Evolutionary conservation across 2,888 invertebrate species (phyloP).

Genomic region (Pristionchus arcanus): DNA sequence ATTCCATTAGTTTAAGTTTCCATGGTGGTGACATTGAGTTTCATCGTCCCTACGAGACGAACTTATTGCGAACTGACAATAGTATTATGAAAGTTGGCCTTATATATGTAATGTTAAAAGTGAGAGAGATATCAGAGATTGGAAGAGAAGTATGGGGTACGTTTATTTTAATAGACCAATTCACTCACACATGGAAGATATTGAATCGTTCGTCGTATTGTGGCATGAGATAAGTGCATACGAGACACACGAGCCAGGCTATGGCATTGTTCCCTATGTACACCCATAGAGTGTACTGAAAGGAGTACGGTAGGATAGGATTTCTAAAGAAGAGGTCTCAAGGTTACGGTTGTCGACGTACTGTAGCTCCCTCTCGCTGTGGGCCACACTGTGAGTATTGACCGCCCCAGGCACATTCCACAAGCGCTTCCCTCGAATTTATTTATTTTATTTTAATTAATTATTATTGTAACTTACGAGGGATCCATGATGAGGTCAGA

Average conservation of each 20-base stretch:
- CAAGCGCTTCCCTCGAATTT: neutral
- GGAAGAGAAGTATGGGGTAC: no score
- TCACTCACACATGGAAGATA: constrained; percentile 12
- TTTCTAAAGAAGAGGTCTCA: neutral
- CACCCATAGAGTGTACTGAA: constrained; percentile 1
- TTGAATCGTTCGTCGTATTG: constrained; percentile 43
- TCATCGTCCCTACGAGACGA: neutral
- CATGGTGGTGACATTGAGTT: neutral
- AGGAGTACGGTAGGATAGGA: neutral
- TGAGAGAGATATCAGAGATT: no score
- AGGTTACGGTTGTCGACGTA: neutral
- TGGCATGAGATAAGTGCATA: neutral
- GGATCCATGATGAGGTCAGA: constrained; percentile 42
- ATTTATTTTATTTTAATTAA: neutral
- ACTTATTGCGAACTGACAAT: neutral
- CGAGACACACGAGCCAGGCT: neutral
- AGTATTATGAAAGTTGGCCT: neutral
- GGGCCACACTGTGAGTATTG: neutral
- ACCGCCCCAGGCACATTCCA: neutral
- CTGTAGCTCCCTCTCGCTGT: constrained; percentile 21
- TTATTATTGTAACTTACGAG: neutral
- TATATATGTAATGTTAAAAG: no score
- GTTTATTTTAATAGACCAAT: no score
- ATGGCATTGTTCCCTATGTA: neutral
- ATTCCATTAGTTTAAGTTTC: neutral